Conservation (phyloP, 2,888 invertebrate genomes). For the Acanthococcus lagerstroemiae region DNA sequence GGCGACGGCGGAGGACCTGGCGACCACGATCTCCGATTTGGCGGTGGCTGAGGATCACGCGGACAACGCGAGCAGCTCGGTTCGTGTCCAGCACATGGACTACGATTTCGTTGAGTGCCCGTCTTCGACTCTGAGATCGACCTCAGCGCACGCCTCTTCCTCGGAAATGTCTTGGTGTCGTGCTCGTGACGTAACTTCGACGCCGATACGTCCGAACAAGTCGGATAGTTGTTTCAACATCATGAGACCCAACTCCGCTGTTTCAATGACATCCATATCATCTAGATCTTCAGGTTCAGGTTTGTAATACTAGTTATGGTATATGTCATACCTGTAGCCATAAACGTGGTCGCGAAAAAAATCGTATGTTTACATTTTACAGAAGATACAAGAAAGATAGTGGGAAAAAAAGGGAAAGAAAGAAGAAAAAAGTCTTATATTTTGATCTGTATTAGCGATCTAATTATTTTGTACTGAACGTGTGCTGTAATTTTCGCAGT, state of each 20-base stretch:
- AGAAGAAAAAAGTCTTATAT: no score
- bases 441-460: no score
- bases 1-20: neutral
- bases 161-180: neutral
- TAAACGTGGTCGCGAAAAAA: neutral
- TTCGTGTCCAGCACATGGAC: no score
- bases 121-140: neutral
- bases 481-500: neutral
- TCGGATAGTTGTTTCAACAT: neutral
- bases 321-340: neutral
- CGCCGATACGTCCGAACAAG: neutral
- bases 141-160: neutral
- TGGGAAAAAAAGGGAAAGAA: no score
- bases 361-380: neutral
- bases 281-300: conserved; percentile 1
- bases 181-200: neutral
- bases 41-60: neutral
- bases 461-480: no score
- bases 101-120: neutral
- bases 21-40: neutral
- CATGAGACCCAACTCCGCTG: conserved; percentile 2
- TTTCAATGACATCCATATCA: conserved; percentile 3
- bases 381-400: no score
- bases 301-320: neutral
- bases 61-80: no score